A percentile compares a stretch with the other conserved stretches of the same genome.
These are phyloP conservation scores for Melanostoma mellinum DNA, from an alignment of 2,888 invertebrate genomes.

Conservation along the genomic window DNA sequence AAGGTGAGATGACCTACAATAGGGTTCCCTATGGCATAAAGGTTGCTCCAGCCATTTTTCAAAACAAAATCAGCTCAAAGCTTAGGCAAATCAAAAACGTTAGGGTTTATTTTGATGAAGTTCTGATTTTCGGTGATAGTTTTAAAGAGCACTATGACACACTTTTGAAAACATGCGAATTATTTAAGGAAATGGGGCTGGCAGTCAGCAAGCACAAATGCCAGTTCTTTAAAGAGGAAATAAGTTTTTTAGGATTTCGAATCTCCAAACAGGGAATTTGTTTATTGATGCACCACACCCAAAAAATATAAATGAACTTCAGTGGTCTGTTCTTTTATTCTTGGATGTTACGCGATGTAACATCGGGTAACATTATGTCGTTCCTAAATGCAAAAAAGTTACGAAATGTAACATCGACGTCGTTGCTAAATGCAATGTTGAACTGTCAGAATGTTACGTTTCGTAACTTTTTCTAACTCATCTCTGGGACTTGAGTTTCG, in stretches of 20 bases:
- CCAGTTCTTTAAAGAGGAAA: slow-evolving; percentile 8
- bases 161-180: neutral
- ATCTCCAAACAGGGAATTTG: slow-evolving; percentile 3
- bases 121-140: slow-evolving; percentile 9
- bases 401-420: too few species aligned
- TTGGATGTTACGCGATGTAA: too few species aligned
- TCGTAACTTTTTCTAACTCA: too few species aligned
- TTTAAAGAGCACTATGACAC: slow-evolving; percentile 7
- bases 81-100: neutral
- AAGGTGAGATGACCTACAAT: slow-evolving; percentile 12
- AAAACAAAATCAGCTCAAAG: slow-evolving; percentile 7
- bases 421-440: too few species aligned
- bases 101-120: slow-evolving; percentile 1
- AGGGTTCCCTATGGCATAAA: slow-evolving; percentile 12
- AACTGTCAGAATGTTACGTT: too few species aligned
- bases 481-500: too few species aligned
- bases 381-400: too few species aligned
- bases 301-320: slow-evolving; percentile 4
- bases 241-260: neutral
- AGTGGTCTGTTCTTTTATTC: too few species aligned
- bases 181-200: slow-evolving; percentile 2
- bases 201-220: slow-evolving; percentile 5
- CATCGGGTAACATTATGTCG: too few species aligned
- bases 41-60: slow-evolving; percentile 5
- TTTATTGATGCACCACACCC: neutral